A percentile compares a stretch with the other conserved stretches of the same genome.
Conservation (phyloP, 35 echinoderm and acorn worm genomes). For the Amphiura filiformis region DNA sequence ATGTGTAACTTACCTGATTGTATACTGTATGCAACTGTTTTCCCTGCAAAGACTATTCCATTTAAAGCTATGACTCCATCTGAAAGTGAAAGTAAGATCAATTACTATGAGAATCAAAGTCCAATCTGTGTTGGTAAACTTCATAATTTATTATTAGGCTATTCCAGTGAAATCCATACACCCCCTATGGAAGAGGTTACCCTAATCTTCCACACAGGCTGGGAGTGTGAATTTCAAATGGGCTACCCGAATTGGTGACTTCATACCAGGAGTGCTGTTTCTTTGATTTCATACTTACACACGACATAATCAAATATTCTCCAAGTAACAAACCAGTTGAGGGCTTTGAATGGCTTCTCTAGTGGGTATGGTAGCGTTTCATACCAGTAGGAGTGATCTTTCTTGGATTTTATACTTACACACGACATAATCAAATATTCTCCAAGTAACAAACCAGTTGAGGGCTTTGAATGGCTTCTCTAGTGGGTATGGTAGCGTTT, state of each 20-base stretch:
- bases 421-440: slow-evolving; percentile 57
- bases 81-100: slow-evolving; percentile 36
- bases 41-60: slow-evolving; percentile 67
- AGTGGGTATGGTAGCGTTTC: slow-evolving; percentile 50
- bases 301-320: slow-evolving; percentile 61
- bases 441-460: slow-evolving; percentile 48
- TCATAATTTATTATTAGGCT: neutral
- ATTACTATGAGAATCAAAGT: neutral
- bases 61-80: slow-evolving; percentile 72
- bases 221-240: too few relatives aligned
- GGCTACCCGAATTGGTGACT: too few relatives aligned
- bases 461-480: slow-evolving; percentile 60
- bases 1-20: slow-evolving; percentile 72
- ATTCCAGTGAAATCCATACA: too few relatives aligned
- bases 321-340: slow-evolving; percentile 49
- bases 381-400: slow-evolving; percentile 61
- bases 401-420: slow-evolving; percentile 71
- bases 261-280: too few relatives aligned
- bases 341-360: slow-evolving; percentile 55
- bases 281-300: slow-evolving; percentile 81
- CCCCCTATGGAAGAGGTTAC: too few relatives aligned
- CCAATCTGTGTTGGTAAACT: neutral
- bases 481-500: slow-evolving; percentile 41
- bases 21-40: slow-evolving; percentile 37
- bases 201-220: too few relatives aligned